Evolutionary conservation across 2,797 vertebrate species (phyloP), one percentile per base, ranked within the genome.

Genomic region (Sardinella longiceps): DNA sequence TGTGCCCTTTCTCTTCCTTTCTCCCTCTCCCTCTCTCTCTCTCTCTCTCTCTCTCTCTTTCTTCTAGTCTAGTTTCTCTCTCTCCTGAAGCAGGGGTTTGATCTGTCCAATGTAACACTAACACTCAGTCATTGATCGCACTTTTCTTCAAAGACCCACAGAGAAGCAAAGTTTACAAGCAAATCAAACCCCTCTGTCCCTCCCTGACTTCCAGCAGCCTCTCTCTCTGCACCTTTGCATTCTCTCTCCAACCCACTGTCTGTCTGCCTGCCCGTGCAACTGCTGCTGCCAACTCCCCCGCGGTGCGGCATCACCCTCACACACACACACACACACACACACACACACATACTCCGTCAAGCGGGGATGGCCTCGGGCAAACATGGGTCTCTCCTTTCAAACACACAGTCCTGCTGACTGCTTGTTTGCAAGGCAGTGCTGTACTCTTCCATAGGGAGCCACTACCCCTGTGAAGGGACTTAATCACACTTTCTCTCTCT

Each of bases 31-130:
- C 25, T 25, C 83, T 23, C 46, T 43, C 43, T 39, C 39, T 51
- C 56, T 77, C 25, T 37, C 37, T 43, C 14, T 51, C 33, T 85
- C 45, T 66, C 10, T 86, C 43, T 82, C 51, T 82, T 66, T 56
- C 81, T 80, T 14, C 45, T n/a, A 80, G 70, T 81, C 23, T 51
- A 43, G 37, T 43, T 33, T 87, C 70, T 87, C 14, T 88, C 80
- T 82, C 58, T 89, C 87, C 81, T 82, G 48, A 84, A 90, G 81
- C 82, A 51, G 85, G 91, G 89, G 83, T 92, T 84, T 83, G 43
- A 90, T 93, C 93, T 48, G 46, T 9, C 46, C 46, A 48, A 48
- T 48, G 89, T 89, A 90, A 89, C 90, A 91, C 86, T 63, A 28
- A 66, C 30, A 30, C 28, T 14, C 28, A 66, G 25, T 66, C 63